These are phyloP conservation scores for Mythimna pallens DNA, from an alignment of 2,888 invertebrate species.

Conservation along the genomic window DNA sequence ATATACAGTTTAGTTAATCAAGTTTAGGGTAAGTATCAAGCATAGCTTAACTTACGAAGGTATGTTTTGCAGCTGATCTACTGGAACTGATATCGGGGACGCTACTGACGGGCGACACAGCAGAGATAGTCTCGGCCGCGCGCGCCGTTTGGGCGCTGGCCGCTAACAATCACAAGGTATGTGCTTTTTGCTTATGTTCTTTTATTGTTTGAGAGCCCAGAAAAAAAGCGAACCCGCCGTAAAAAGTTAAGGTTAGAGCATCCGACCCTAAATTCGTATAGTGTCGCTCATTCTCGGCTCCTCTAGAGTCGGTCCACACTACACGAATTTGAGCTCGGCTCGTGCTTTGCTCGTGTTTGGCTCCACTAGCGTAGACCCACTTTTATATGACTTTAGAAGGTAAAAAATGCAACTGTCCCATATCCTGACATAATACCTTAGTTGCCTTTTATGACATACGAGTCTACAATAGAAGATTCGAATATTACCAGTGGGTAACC, in stretches of 20 bases:
- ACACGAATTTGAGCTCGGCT: no score
- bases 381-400: not conserved
- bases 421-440: not conserved
- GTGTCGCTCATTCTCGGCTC: no score
- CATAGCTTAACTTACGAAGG: not conserved
- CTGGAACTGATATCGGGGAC: conserved; percentile 81
- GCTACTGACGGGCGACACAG: conserved; percentile 79
- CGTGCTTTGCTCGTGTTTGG: no score
- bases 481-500: not conserved
- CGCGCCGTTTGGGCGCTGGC: conserved; percentile 92
- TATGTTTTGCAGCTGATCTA: conserved; percentile 77
- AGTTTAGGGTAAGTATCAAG: no score
- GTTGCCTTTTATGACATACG: not conserved
- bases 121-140: conserved; percentile 83
- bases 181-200: not conserved
- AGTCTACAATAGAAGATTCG: not conserved
- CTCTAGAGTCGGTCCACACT: no score
- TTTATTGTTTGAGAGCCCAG: not conserved
- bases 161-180: conserved; percentile 92
- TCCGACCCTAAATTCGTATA: no score
- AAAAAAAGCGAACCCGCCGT: not conserved
- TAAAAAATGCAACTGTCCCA: not conserved
- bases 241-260: not conserved
- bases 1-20: not conserved
- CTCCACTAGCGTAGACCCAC: no score